A percentile compares a stretch with the other conserved stretches of the same genome.
phyloP scores from a whole-genome alignment of 2,888 invertebrate genomes.

The Agonopterix arenella region DNA sequence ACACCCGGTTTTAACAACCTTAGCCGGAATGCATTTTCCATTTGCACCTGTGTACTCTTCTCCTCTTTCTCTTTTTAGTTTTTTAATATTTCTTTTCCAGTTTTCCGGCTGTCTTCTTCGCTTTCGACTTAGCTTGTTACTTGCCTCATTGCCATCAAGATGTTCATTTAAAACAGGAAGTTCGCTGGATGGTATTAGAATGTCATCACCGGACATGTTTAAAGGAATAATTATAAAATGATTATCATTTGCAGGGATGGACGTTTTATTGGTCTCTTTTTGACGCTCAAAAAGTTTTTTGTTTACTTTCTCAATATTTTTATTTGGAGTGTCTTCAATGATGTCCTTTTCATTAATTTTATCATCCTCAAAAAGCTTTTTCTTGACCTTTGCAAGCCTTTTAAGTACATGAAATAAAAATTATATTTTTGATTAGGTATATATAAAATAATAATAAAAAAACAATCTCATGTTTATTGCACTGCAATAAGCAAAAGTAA shows the following conservation, averaged over 20 bases:
- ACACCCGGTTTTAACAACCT: slow-evolving; percentile 8
- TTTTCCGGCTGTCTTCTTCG: slow-evolving; percentile 10
- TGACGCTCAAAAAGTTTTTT: background rate
- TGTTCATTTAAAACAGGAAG: background rate
- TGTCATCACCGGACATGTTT: background rate
- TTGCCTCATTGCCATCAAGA: background rate
- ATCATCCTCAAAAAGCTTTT: background rate
- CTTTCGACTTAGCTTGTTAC: slow-evolving; percentile 4
- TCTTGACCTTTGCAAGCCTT: background rate
- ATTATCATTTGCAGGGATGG: background rate
- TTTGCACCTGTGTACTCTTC: slow-evolving; percentile 7
- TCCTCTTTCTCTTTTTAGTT: slow-evolving; percentile 1
- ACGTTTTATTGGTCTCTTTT: background rate
- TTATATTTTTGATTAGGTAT: background rate
- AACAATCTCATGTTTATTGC: background rate
- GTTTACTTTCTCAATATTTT: background rate
- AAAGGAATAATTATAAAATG: background rate
- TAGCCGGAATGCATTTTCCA: slow-evolving; percentile 3
- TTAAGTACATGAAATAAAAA: background rate
- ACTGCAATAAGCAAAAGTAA: background rate
- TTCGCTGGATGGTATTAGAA: background rate
- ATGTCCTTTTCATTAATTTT: background rate
- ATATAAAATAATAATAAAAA: background rate
- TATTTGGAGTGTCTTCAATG: background rate
- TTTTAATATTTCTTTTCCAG: slow-evolving; percentile 5